These are phyloP conservation scores for Eueides isabella DNA, from an alignment of 1,140 invertebrate genomes.

Conservation along the genomic window DNA sequence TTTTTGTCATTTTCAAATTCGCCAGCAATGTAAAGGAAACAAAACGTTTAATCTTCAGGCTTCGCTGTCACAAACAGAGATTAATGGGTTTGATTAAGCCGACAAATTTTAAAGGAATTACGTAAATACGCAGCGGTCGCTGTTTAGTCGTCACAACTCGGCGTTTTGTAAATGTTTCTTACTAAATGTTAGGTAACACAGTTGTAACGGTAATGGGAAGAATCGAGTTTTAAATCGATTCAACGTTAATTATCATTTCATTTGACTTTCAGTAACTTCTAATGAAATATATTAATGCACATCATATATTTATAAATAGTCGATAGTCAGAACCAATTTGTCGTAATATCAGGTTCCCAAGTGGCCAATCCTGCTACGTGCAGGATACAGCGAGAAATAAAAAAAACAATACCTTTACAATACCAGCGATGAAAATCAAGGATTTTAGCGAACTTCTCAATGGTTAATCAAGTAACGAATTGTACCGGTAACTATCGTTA, in stretches of 20 bases:
- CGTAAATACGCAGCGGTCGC: not conserved
- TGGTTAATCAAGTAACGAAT: too few species aligned
- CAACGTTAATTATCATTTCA: not conserved
- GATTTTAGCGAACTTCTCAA: too few species aligned
- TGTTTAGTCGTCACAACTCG: not conserved
- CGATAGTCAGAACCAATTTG: too few species aligned
- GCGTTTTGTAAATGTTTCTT: not conserved
- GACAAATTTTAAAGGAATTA: constrained; percentile 10
- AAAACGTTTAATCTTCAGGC: not conserved
- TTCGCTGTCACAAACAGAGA: constrained; percentile 19
- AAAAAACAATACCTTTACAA: too few species aligned
- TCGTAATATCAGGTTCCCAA: too few species aligned
- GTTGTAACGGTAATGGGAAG: not conserved
- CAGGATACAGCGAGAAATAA: too few species aligned
- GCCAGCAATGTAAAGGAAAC: not conserved
- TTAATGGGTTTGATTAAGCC: constrained; percentile 17
- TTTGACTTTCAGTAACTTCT: not conserved
- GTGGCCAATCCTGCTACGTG: too few species aligned
- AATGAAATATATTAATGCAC: too few species aligned
- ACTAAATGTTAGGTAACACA: not conserved
- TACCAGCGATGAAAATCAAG: too few species aligned
- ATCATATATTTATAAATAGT: too few species aligned
- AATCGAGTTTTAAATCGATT: not conserved
- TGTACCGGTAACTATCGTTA: too few species aligned
- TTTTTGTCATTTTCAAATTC: not conserved